Evolutionary conservation across 2,113 vertebrate genomes (phyloP), one percentile per base, ranked within the genome.

Genomic region (Scalopus aquaticus): DNA sequence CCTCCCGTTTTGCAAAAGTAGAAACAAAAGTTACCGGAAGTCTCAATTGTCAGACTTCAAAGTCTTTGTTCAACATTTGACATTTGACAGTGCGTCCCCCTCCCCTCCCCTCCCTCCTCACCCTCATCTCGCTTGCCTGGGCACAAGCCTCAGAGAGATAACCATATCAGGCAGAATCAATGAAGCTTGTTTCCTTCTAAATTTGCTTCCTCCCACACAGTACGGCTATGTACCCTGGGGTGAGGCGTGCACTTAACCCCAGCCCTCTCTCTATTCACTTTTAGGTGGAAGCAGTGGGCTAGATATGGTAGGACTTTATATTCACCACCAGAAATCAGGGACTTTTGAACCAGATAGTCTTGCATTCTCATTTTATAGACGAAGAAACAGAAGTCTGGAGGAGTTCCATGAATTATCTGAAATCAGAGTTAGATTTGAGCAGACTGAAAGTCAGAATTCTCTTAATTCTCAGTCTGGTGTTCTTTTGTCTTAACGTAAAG

Each of bases 131-230:
- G 13, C 84, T 65, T 78, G 62, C 91, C 24, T 58, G 85, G 89
- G 87, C 83, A 95, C 81, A 74, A 60, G 85, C 70, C 56, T 92
- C 54, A 16, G 80, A 62, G 78, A 96, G 96, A 95, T 97, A 97
- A 96, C 94, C 88, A 70, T 94, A 95, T 94, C 84, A 46, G 84
- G 92, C 80, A 93, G 91, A 96, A 82, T 90, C 95, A 94, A 90
- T 93, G 93, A 96, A 96, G 82, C 96, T 85, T 95, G 79, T 85
- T 96, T 95, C 92, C 89, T 97, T 91, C 88, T 79, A 77, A 95
- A 95, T 76, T 79, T 93, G 92, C 88, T 84, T 95, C 96, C 96
- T 95, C 95, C 96, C 74, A 94, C 93, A 89, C 77, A 39, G 46
- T 2, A 56, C 5, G 58, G 39, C 60, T 54, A 0, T 10, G 42